A percentile compares a stretch with the other conserved stretches of the same genome.
Conservation (phyloP, 2,888 invertebrate species). For the Caenorhabditis japonica region DNA sequence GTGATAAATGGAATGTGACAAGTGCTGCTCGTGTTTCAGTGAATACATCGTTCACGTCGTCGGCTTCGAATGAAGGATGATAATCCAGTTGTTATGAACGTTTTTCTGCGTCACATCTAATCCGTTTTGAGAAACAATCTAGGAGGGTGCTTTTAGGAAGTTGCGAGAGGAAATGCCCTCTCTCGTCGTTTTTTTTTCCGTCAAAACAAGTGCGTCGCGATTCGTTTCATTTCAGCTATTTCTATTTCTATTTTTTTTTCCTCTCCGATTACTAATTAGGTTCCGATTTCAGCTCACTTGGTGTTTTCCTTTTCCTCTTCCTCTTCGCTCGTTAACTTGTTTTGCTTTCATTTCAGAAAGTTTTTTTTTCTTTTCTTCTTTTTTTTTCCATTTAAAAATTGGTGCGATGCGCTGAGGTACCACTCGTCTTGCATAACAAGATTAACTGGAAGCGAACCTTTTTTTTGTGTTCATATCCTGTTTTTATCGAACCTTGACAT, state of each 20-base stretch:
- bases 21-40: too few species aligned
- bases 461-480: too few species aligned
- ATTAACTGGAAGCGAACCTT: constrained; percentile 9
- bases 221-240: not conserved
- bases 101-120: constrained; percentile 36
- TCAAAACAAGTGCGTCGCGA: constrained; percentile 12
- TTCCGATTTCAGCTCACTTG: constrained; percentile 26
- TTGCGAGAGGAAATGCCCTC: not conserved
- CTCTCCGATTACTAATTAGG: constrained; percentile 37
- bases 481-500: too few species aligned
- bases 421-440: constrained; percentile 4
- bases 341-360: constrained; percentile 15
- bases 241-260: constrained; percentile 21
- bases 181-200: constrained; percentile 9
- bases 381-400: constrained; percentile 30
- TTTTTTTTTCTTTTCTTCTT: not conserved
- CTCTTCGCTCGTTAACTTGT: not conserved
- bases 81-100: constrained; percentile 48
- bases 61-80: too few species aligned
- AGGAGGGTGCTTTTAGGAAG: not conserved
- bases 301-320: not conserved
- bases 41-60: too few species aligned
- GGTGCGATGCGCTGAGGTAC: too few species aligned
- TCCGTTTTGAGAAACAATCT: constrained; percentile 48
- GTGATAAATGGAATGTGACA: constrained; percentile 34